Evolutionary conservation across 2,888 invertebrate species (phyloP).

Genomic region (Candidula unifasciata): DNA sequence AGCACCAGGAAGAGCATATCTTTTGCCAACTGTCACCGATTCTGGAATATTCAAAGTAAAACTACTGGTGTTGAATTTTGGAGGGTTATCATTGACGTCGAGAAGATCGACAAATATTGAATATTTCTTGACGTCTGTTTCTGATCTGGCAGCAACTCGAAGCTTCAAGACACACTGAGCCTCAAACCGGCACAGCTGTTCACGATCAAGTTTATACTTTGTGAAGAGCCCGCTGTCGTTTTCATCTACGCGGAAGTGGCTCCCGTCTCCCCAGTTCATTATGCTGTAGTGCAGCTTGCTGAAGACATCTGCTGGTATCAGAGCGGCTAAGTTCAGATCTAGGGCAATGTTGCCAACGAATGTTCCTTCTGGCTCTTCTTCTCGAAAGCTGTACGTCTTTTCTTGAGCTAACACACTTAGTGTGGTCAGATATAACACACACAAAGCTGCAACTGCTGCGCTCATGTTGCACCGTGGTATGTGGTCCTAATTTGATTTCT

Average conservation of each 20-base stretch:
- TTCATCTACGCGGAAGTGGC: conserved; percentile 63
- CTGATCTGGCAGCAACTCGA: conserved; percentile 64
- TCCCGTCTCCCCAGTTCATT: conserved; percentile 56
- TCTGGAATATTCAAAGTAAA: conserved; percentile 64
- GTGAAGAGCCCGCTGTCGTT: conserved; percentile 60
- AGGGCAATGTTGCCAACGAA: conserved; percentile 65
- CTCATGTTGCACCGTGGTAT: neutral
- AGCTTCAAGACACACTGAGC: conserved; percentile 62
- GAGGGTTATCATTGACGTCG: conserved; percentile 74
- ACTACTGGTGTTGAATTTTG: conserved; percentile 62
- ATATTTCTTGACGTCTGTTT: conserved; percentile 64
- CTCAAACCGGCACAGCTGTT: conserved; percentile 62
- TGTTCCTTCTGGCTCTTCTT: conserved; percentile 45
- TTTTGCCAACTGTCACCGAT: conserved; percentile 60
- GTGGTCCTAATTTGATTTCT: neutral
- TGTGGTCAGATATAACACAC: neutral
- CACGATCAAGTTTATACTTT: conserved; percentile 59
- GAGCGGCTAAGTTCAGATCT: conserved; percentile 62
- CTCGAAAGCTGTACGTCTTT: conserved; percentile 46
- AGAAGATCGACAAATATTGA: conserved; percentile 64
- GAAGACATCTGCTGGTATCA: conserved; percentile 57
- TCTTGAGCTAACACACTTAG: conserved; percentile 13
- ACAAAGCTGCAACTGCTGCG: neutral
- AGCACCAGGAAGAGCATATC: conserved; percentile 64
- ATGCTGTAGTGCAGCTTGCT: conserved; percentile 64